Evolutionary conservation across 2,888 invertebrate genomes (phyloP), one percentile per base, ranked within the genome.

Genomic region (Tortricodes alternella): DNA sequence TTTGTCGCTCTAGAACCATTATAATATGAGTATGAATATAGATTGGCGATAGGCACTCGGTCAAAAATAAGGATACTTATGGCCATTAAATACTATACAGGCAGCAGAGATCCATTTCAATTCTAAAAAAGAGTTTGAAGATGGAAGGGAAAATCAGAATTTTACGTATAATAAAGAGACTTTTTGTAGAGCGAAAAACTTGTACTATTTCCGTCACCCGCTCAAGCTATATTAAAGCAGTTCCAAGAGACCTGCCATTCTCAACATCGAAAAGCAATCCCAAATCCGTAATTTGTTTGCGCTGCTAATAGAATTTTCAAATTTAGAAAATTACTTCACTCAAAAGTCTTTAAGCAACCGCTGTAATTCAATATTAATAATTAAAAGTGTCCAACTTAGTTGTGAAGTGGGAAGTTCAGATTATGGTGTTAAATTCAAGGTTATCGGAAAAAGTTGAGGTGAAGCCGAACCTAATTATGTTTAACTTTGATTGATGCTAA

Each of bases 331-430:
- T 56, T 49, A 59, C 51, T 57, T 44, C 21, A 49, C 27, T 37
- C 35, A 27, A 53, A 63, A 61, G 53, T 43, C 38, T 55, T 60
- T 60, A 58, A 57, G 58, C 55, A 59, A 59, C 38, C 43, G 60
- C 58, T 60, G 68, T 64, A 64, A 68, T 60, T 58, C 52, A 63
- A 68, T 67, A 67, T 64, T 57, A 58, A 53, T 68, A 65, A 68
- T 67, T 68, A 64, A 68, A 59, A 62, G 61, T 62, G 63, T 57
- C 63, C 53, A 62, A 60, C 49, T 58, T 53, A 61, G 62, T 60
- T 65, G 50, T 41, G 32, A 59, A 63, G 57, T 63, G 56, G 48
- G 48, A 66, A 63, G 64, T 58, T 60, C 51, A 59, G 62, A 61
- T 61, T 62, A 39, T 39, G 58, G 63, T 64, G 63, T 67, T 62